Conservation (phyloP, 2,113 vertebrate species). For the Ammodytes marinus region DNA sequence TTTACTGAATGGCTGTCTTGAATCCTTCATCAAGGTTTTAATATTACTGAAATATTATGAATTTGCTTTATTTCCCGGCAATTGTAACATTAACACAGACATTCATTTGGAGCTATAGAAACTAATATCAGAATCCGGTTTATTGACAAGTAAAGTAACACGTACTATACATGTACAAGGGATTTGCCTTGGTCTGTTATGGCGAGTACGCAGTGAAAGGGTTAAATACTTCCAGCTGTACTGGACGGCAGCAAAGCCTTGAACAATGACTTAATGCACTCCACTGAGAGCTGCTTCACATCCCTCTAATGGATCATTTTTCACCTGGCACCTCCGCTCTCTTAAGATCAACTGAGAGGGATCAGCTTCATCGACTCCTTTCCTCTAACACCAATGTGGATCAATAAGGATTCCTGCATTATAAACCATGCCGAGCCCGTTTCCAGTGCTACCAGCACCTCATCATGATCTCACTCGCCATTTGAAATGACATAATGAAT, state of each 20-base stretch:
- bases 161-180: too few species aligned
- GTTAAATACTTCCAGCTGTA: conserved; percentile 48
- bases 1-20: neutral
- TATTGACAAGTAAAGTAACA: too few species aligned
- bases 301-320: conserved; percentile 78
- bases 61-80: too few species aligned
- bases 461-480: conserved; percentile 48
- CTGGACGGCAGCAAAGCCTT: conserved; percentile 59
- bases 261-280: conserved; percentile 74
- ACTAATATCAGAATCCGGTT: too few species aligned
- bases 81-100: neutral
- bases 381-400: conserved; percentile 64
- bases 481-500: conserved; percentile 52
- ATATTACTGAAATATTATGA: neutral
- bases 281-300: conserved; percentile 55
- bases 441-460: conserved; percentile 42
- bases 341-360: conserved; percentile 77
- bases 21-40: neutral
- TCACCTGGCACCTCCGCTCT: conserved; percentile 77
- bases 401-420: conserved; percentile 75
- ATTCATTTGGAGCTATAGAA: too few species aligned
- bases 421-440: conserved; percentile 46
- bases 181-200: too few species aligned
- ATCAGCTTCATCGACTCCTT: conserved; percentile 72
- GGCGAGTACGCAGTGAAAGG: neutral